phyloP scores from a whole-genome alignment of 2,797 vertebrate species.

The Pseudocheirus occidentalis region DNA sequence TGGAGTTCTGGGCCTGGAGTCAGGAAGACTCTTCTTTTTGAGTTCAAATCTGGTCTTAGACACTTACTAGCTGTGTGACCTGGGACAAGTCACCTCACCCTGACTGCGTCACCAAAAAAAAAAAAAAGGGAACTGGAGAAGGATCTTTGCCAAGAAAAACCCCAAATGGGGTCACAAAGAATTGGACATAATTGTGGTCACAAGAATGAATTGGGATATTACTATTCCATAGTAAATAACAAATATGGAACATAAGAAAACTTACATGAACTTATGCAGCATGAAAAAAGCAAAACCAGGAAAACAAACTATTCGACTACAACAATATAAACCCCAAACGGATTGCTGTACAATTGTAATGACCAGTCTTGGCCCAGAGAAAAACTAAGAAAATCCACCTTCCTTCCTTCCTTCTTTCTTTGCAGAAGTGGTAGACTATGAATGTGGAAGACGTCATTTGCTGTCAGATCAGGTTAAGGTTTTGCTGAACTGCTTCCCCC shows the following conservation, averaged over 20 bases:
- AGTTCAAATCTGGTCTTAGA: neutral
- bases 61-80: too few relatives aligned
- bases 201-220: neutral
- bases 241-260: neutral
- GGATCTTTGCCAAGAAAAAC: neutral
- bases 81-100: too few relatives aligned
- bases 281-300: neutral
- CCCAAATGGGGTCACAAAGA: too few relatives aligned
- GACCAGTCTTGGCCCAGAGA: neutral
- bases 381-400: neutral
- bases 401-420: neutral
- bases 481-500: neutral
- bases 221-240: neutral
- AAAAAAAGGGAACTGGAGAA: too few relatives aligned
- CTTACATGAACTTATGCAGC: neutral
- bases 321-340: neutral
- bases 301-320: neutral
- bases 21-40: neutral
- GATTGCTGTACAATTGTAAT: neutral
- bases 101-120: too few relatives aligned
- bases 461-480: neutral
- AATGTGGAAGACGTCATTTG: neutral
- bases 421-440: neutral
- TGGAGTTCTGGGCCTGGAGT: neutral
- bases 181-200: neutral